Percentiles rank a stretch among this genome's conserved stretches.
Evolutionary conservation across 2,113 vertebrate species (phyloP).

Genomic region (Capra hircus): DNA sequence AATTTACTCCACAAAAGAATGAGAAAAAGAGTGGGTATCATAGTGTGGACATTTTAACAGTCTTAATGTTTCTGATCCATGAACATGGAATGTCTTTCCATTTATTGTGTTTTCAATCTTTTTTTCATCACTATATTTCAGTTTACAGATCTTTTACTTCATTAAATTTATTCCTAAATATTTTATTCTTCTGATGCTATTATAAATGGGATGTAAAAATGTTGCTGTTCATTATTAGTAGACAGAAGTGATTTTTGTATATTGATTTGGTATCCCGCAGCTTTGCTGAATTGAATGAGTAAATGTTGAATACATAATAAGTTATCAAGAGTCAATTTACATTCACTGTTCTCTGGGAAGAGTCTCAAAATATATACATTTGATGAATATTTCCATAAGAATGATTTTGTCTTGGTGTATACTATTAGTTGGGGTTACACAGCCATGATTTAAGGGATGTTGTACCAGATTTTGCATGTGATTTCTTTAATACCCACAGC

Average conservation of each 20-base stretch:
- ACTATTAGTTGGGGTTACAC: background rate
- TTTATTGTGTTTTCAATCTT: background rate
- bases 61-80: background rate
- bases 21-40: background rate
- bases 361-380: background rate
- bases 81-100: background rate
- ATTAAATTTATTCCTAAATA: background rate
- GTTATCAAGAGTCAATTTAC: conserved; percentile 20
- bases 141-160: background rate
- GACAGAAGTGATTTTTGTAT: background rate
- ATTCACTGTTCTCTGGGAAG: background rate
- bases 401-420: background rate
- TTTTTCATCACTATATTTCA: background rate
- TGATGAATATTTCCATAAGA: background rate
- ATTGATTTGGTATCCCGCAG: background rate
- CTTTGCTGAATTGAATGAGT: background rate
- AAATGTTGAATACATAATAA: background rate
- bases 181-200: background rate
- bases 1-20: background rate
- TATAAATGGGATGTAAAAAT: background rate
- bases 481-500: background rate
- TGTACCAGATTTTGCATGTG: background rate
- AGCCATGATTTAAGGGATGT: background rate
- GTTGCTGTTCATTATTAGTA: background rate
- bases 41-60: background rate